Base-by-base conservation (phyloP, 35 echinoderm and acorn worm species). In the Apostichopus japonicus region DNA sequence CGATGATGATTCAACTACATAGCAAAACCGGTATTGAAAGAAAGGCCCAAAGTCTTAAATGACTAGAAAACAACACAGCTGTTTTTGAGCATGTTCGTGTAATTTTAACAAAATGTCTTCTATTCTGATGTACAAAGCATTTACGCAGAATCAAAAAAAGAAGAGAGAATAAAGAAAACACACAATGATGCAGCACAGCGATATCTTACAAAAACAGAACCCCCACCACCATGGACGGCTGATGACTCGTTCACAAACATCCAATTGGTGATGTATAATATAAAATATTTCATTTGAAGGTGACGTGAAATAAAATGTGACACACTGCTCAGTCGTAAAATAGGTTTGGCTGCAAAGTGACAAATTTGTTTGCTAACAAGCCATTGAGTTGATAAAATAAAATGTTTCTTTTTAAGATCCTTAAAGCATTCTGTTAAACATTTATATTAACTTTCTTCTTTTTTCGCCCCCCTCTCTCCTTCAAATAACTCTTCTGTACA, bases 241-340 rank as follows among this genome's bases (percentile, higher is more conserved):
- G 54, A 83, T 52, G 54, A 83, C 79, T 53, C 54, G 14, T 83
- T 83, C 63, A 67, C 63, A 67, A 67, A 67, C 63, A 67, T 67
- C 63, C 63, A 67, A 67, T 51, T 55, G 79, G 54, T 83, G n/a
- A n/a, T n/a, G 33, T 44, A 44, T 44, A 44, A 83, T 54, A 83
- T 83, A 83, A 83, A 83, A 83, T 83, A 83, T 83, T 83, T 83
- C 79, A 83, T 83, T 83, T 83, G 79, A 83, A 52, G 79, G 79
- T 83, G 51, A 54, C 33, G 79, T 83, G 79, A 15, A 67, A 83
- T 83, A 83, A 83, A 83, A 2, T 83, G 7, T 56, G 79, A 83
- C 79, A 83, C 54, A 52, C 79, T 83, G 11, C 63, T 67, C 63
- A 4, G 63, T 67, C 19, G 63, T 67, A 67, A 67, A 67, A 16